Evolutionary conservation across 2,797 vertebrate species (phyloP).

Genomic region (Coracias cyanogaster): DNA sequence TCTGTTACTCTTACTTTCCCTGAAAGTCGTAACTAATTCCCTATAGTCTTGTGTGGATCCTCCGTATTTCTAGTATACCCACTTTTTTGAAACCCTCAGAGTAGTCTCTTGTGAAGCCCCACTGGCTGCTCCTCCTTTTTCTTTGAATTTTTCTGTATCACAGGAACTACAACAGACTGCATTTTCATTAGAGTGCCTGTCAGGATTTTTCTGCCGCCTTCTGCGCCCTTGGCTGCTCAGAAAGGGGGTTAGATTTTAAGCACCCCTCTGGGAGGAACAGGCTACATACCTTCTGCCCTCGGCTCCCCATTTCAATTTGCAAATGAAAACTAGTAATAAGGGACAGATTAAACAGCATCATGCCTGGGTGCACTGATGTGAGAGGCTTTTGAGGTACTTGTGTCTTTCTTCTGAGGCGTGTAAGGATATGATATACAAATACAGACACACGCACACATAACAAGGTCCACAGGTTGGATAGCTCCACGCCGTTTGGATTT

Average conservation of each 20-base stretch:
- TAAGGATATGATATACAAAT: background rate
- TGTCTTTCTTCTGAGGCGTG: background rate
- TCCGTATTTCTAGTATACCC: background rate
- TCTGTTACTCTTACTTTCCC: slow-evolving; percentile 44
- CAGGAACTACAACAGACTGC: background rate
- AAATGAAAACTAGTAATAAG: slow-evolving; percentile 11
- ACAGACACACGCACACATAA: background rate
- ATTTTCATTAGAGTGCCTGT: background rate
- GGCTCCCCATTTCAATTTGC: slow-evolving; percentile 20
- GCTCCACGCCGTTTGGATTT: background rate
- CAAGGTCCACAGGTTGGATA: background rate
- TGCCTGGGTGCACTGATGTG: background rate
- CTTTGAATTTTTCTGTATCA: slow-evolving; percentile 13
- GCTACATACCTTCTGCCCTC: background rate
- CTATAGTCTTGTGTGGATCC: slow-evolving; percentile 30
- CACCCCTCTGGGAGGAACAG: slow-evolving; percentile 1
- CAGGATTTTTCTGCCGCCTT: slow-evolving; percentile 11
- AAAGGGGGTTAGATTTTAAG: slow-evolving; percentile 12
- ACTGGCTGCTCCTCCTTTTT: background rate
- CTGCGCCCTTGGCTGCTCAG: background rate
- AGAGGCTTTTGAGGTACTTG: background rate
- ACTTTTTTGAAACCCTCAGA: background rate
- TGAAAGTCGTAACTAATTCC: slow-evolving; percentile 41
- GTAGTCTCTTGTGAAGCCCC: background rate
- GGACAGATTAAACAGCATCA: slow-evolving; percentile 34